Base-by-base conservation (phyloP, 2,888 invertebrate species). In the Laothoe populi region DNA sequence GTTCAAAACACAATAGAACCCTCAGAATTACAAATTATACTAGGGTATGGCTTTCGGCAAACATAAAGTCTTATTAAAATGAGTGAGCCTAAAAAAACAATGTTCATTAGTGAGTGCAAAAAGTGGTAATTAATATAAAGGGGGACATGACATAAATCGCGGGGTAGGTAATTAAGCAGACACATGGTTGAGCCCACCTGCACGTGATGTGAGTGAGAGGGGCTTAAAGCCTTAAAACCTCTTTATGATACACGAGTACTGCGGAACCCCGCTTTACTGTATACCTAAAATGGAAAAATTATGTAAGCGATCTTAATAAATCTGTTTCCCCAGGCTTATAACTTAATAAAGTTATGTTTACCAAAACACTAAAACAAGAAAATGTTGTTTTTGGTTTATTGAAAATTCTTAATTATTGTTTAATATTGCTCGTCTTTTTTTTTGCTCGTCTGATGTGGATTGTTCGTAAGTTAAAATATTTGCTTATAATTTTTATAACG, bases 111-210 rank as follows among this genome's bases (percentile, higher is more conserved):
- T 48, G 38, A 58, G 45, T 48, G 38, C 46, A 26, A 46, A 62
- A 62, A 63, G 38, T 26, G 35, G 81, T 84, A 83, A 86, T 85
- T 84, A 86, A 84, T 84, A 84, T 82, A 72, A 79, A 74, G 77
- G 78, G 69, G 57, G 76, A 75, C 78, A 78, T 74, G 78, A 72
- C 78, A 82, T 87, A 87, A 86, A 88, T 88, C 81, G 83, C 79
- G 83, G 31, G 83, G 88, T 87, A 88, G 83, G 88, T 87, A 88
- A 90, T 90, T 90, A 90, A 83, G 81, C 75, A 71, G 70, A 70
- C 78, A 69, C 72, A 72, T 70, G 73, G 71, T 75, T 74, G 70
- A 64, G 71, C 71, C 60, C 70, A 75, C 65, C 78, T 83, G 85
- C 70, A 70, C 80, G 81, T 87, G 88, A 87, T 81, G 81, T 78